These are phyloP conservation scores for Pelmatolapia mariae DNA, from an alignment of 2,113 vertebrate species.

Conservation along the genomic window DNA sequence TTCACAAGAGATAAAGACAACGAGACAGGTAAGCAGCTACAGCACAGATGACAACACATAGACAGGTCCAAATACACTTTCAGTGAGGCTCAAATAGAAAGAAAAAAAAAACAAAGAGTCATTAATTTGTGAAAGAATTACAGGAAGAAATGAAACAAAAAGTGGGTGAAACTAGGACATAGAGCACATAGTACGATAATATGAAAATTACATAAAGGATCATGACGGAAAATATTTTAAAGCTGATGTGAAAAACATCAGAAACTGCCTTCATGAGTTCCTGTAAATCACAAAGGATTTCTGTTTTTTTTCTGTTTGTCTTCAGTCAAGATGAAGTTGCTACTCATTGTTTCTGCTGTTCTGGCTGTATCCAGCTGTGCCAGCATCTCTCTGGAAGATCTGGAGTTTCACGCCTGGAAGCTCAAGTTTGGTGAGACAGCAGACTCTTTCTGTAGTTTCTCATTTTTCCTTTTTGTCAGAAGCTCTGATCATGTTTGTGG, in stretches of 20 bases:
- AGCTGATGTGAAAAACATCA: background rate
- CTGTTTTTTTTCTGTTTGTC: rapidly evolving
- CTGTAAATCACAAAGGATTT: rapidly evolving
- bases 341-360: background rate
- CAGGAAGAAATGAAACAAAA: background rate
- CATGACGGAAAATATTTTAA: background rate
- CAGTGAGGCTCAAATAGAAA: no score
- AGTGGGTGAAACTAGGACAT: background rate
- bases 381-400: background rate
- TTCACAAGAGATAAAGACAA: background rate
- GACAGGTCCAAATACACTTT: background rate
- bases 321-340: background rate
- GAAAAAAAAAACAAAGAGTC: no score
- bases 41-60: background rate
- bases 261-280: background rate
- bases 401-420: background rate
- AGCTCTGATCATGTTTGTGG: background rate
- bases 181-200: background rate
- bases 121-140: background rate
- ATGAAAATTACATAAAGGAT: background rate
- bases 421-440: background rate
- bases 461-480: no score
- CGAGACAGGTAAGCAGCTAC: background rate
- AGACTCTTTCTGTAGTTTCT: background rate
- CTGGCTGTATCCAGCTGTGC: background rate